phyloP scores from a whole-genome alignment of 2,888 invertebrate species.

The Tridacna gigas region DNA sequence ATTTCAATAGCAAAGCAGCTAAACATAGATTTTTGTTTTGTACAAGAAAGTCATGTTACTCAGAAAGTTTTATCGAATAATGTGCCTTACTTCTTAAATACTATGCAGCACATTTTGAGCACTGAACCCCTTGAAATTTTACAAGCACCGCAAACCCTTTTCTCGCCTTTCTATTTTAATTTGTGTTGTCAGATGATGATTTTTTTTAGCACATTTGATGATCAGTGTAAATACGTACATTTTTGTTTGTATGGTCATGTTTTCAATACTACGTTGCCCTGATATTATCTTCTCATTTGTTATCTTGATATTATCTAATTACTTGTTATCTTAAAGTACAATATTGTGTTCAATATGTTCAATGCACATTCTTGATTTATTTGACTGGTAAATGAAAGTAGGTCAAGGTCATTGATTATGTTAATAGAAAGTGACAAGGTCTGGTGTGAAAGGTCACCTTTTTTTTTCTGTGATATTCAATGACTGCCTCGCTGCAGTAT shows the following conservation, averaged over 20 bases:
- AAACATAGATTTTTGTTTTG: neutral
- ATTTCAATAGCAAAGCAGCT: no score
- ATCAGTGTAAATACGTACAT: no score
- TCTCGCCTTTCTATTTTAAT: no score
- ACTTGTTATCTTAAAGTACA: neutral
- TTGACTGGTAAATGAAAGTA: neutral
- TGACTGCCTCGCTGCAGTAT: neutral
- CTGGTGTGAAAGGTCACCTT: neutral
- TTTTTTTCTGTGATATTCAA: constrained; percentile 16
- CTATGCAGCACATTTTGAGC: neutral
- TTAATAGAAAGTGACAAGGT: neutral
- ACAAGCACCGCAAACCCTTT: no score
- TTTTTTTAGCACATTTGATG: no score
- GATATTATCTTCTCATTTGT: neutral
- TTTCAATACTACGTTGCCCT: no score
- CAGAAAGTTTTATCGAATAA: neutral
- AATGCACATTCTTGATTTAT: neutral
- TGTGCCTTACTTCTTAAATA: neutral
- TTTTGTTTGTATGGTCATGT: no score
- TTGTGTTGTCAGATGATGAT: no score
- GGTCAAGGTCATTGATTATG: neutral
- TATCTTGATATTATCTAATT: neutral
- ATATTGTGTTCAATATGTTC: neutral
- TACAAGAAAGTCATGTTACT: neutral
- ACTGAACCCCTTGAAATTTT: no score